These are phyloP conservation scores for Xenopus laevis DNA, from an alignment of 2,113 vertebrate genomes.

Conservation along the genomic window DNA sequence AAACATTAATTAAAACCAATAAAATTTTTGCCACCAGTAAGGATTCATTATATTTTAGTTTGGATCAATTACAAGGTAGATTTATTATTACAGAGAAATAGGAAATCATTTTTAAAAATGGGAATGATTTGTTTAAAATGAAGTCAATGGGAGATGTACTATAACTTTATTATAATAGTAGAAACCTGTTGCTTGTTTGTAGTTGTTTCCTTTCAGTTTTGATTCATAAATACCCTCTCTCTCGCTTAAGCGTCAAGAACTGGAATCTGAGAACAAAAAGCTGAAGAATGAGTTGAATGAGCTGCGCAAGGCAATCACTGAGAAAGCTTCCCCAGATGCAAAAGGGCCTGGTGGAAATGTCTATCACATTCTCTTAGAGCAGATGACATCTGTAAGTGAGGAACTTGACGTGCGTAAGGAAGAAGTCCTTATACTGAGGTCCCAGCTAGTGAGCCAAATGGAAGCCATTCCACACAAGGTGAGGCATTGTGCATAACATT, in stretches of 20 bases:
- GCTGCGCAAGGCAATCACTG: constrained; percentile 82
- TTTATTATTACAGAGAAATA: too few species aligned
- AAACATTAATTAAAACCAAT: too few species aligned
- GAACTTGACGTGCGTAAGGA: constrained; percentile 96
- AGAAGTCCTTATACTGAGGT: constrained; percentile 92
- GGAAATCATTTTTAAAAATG: too few species aligned
- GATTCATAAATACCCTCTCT: not conserved
- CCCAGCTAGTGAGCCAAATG: constrained; percentile 96
- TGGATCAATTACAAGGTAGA: too few species aligned
- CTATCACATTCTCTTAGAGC: constrained; percentile 90
- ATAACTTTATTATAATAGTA: too few species aligned
- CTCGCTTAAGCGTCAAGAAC: constrained; percentile 85
- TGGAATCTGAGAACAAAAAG: constrained; percentile 97
- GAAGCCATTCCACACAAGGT: constrained; percentile 94
- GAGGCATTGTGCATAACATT: constrained; percentile 15
- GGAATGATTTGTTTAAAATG: too few species aligned
- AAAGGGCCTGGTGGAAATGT: constrained; percentile 83
- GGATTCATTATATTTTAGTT: too few species aligned
- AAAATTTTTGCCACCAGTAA: too few species aligned
- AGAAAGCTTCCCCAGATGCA: constrained; percentile 67
- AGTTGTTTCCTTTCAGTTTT: too few species aligned
- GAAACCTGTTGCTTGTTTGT: too few species aligned
- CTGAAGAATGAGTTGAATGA: constrained; percentile 88
- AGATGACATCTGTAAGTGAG: constrained; percentile 86
- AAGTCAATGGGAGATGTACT: too few species aligned